Base-by-base conservation (phyloP, 2,113 vertebrate genomes). In the Megaceryle maxima region DNA sequence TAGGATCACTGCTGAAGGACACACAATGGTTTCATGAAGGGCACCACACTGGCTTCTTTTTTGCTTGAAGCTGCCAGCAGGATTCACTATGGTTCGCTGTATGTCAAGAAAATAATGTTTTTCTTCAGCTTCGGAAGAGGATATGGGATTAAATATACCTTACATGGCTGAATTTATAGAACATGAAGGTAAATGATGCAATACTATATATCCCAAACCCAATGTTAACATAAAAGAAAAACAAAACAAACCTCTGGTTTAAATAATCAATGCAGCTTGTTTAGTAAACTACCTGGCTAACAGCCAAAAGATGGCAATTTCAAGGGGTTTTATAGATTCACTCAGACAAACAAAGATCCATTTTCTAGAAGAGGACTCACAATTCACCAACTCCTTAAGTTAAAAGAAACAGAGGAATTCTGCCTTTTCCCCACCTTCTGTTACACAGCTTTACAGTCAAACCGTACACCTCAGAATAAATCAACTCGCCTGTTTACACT, bases 221-320 rank as follows among this genome's bases (percentile, higher is more conserved):
- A 92, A 53, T 39, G 82, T 68, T 39, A 94, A 60, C 33, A 31
- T 82, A 50, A 88, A 37, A 37, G 37, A 37, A 95, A 94, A 76
- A 67, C 13, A 84, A n/a, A 11, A 41, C 8, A 41, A 41, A 41
- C 39, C 55, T 13, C 56, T 53, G 35, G 1, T 87, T 69, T 39
- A 33, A 62, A 77, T 87, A 94, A 92, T 96, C 85, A 87, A 66
- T 87, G 44, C 69, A 83, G 67, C 39, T 79, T 94, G 80, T 91
- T 96, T 78, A 88, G 86, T 81, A 26, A 90, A 51, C 33, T 63
- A 31, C 62, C 28, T 59, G 78, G 63, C 87, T 66, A 93, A 79
- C 44, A 91, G 94, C 73, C 83, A 87, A 70, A 37, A 91, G 59
- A 69, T 8, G 64, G n/a, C 4, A 10, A 84, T 94, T 92, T 78